Base-by-base conservation (phyloP, 2,113 vertebrate genomes). In the Piaya cayana region DNA sequence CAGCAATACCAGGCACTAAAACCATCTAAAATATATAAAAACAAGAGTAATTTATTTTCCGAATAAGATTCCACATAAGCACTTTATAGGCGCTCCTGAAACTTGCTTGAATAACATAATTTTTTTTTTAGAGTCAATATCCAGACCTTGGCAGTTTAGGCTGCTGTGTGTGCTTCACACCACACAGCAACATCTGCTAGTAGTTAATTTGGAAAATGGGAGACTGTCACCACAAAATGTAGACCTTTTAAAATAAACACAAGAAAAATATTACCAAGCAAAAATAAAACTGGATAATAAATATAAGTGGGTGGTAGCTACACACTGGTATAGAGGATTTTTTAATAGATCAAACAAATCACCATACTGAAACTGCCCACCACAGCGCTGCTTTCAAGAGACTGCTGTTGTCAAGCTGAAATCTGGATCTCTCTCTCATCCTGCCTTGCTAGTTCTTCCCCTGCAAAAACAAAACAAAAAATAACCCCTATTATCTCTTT, bases 141-240 rank as follows among this genome's bases (percentile, higher is more conserved):
- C 88, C 97, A 97, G 96, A 94, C 76, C 93, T 83, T 69, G 92
- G 86, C 1, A n/a, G 94, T 96, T 97, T 89, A 77, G 34, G 80
- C 87, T 96, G 95, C 97, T 93, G 89, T 60, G 83, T 96, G 94
- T 95, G 93, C 37, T 78, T 96, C 80, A 62, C 95, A 88, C 96
- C 91, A 94, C 92, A 84, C 36, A 68, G 92, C 93, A 96, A 97
- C 97, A 98, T 98, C 97, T 98, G 98, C 83, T 97, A 97, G 96
- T 95, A 97, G 93, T 98, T 98, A 98, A 97, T 97, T 97, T 97
- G 95, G 88, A 97, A 97, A 98, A 98, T 97, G 92, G 97, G 93
- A 98, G 97, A 97, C 78, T 88, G 97, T 97, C 97, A 96, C 97
- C 95, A 86, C 97, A 96, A 97, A 97, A 97, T 90, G 94, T 88